A percentile compares a stretch with the other conserved stretches of the same genome.
Evolutionary conservation across 2,113 vertebrate species (phyloP).

Genomic region (Tinamus guttatus): DNA sequence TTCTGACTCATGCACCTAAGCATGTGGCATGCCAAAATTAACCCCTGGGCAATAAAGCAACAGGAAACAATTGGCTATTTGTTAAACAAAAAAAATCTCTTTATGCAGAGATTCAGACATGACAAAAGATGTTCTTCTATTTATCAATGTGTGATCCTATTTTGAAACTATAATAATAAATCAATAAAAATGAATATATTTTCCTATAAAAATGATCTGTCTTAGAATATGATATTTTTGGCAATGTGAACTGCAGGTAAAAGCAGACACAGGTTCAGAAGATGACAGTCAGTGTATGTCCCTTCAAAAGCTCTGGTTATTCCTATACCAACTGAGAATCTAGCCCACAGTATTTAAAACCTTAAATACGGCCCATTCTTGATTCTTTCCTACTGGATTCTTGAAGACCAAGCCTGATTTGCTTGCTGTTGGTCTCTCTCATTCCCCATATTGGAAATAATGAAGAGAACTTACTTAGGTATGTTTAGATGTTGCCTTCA

Average conservation of each 20-base stretch:
- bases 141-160: not conserved
- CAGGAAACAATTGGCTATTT: conserved; percentile 1
- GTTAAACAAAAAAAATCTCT: not conserved
- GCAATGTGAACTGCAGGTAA: not conserved
- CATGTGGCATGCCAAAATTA: not conserved
- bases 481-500: not conserved
- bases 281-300: not conserved
- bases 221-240: not conserved
- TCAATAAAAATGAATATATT: not conserved
- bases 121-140: not conserved
- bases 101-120: not conserved
- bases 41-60: not conserved
- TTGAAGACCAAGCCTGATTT: not conserved
- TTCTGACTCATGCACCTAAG: not conserved
- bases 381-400: not conserved
- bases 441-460: not conserved
- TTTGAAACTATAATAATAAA: not conserved
- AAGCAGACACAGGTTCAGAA: not conserved
- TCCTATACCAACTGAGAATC: not conserved
- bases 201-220: not conserved
- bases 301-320: not conserved
- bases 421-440: not conserved
- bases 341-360: not conserved
- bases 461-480: not conserved
- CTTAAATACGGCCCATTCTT: not conserved